Evolutionary conservation across 2,113 vertebrate genomes (phyloP).

Genomic region (Chamaea fasciata): DNA sequence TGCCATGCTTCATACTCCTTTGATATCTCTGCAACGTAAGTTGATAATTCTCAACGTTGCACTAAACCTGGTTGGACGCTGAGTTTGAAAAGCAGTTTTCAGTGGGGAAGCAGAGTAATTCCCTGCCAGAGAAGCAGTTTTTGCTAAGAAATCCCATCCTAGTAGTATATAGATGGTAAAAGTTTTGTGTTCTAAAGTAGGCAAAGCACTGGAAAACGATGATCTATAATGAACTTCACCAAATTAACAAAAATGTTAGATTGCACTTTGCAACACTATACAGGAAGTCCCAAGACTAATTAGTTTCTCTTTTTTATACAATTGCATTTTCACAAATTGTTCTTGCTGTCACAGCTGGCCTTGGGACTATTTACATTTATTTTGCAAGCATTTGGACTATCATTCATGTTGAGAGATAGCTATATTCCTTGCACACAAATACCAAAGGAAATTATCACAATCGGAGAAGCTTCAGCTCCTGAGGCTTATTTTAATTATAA

Average conservation of each 20-base stretch:
- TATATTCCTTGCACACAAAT: constrained; percentile 14
- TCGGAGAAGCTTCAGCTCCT: not conserved
- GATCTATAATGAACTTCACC: constrained; percentile 16
- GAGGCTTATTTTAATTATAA: constrained; percentile 33
- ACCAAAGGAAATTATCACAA: constrained; percentile 29
- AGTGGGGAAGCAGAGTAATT: not conserved
- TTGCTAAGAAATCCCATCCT: not conserved
- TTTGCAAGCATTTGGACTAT: not conserved
- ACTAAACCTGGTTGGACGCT: not conserved
- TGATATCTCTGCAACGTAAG: not conserved
- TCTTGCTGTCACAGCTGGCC: constrained; percentile 51
- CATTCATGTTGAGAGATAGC: constrained; percentile 20
- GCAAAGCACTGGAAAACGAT: not conserved
- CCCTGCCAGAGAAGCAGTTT: not conserved
- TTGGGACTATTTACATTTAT: constrained; percentile 41
- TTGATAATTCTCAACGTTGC: not conserved
- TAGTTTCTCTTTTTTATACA: constrained; percentile 42
- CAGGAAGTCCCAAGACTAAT: constrained; percentile 43
- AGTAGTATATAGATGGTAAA: not conserved
- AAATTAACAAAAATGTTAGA: constrained; percentile 43
- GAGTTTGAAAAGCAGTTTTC: not conserved
- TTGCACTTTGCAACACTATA: constrained; percentile 11
- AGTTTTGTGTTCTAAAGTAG: not conserved
- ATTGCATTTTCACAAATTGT: constrained; percentile 39
- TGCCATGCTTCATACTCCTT: not conserved